These are phyloP conservation scores for Parnassius mnemosyne DNA, from an alignment of 2,888 invertebrate species.

Conservation along the genomic window DNA sequence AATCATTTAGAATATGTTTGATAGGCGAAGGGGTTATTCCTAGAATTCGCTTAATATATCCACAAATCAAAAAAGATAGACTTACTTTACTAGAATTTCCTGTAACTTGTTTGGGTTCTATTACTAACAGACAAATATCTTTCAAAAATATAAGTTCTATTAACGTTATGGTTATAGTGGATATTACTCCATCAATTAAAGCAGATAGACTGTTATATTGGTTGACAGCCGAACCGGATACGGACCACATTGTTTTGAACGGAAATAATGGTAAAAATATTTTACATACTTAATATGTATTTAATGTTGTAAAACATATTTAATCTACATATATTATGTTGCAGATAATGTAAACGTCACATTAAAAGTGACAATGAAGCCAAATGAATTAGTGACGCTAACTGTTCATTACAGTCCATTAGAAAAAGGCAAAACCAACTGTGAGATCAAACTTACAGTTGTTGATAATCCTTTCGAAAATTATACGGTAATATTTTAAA, in stretches of 20 bases:
- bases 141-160: conserved; percentile 63
- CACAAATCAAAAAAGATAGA: conserved; percentile 48
- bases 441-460: conserved; percentile 60
- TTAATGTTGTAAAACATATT: conserved; percentile 4
- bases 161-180: conserved; percentile 47
- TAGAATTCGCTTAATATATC: conserved; percentile 56
- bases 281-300: neutral
- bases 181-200: conserved; percentile 42
- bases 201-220: conserved; percentile 61
- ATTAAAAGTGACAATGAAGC: conserved; percentile 47
- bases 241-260: conserved; percentile 41
- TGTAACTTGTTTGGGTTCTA: conserved; percentile 67
- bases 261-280: conserved; percentile 46
- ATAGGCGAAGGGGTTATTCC: conserved; percentile 73
- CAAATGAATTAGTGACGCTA: conserved; percentile 49
- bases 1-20: conserved; percentile 66
- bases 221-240: conserved; percentile 43
- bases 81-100: conserved; percentile 54
- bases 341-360: conserved; percentile 46
- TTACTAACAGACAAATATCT: conserved; percentile 49
- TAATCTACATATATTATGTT: conserved; percentile 32
- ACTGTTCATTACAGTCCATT: conserved; percentile 59
- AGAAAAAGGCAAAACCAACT: conserved; percentile 54
- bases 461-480: conserved; percentile 67
- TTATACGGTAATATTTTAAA: conserved; percentile 51